phyloP scores from a whole-genome alignment of 2,797 vertebrate genomes.

The Mareca penelope region DNA sequence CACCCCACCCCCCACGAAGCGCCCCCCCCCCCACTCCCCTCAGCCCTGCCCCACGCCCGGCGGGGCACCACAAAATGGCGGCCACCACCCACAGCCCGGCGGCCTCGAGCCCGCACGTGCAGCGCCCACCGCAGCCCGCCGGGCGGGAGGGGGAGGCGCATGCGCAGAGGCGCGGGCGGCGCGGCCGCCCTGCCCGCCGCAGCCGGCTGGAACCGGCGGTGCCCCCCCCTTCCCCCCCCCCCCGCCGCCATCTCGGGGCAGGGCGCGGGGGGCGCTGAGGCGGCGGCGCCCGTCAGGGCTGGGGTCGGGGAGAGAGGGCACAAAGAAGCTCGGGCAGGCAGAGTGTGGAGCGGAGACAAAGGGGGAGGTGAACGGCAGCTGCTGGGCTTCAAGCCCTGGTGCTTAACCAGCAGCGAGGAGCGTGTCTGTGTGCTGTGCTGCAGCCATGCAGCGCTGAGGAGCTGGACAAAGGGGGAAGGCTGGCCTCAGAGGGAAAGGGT shows the following conservation, averaged over 20 bases:
- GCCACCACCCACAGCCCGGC: background rate
- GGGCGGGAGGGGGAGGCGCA: too few species aligned
- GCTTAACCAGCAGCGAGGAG: background rate
- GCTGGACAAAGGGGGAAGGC: background rate
- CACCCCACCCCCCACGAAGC: background rate
- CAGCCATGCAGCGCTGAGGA: background rate
- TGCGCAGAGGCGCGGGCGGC: background rate
- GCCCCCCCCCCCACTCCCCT: too few species aligned
- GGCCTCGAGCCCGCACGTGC: background rate
- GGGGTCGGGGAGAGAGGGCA: background rate
- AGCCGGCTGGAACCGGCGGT: constrained; percentile 48
- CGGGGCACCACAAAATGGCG: too few species aligned
- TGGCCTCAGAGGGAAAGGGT: background rate
- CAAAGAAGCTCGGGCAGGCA: constrained; percentile 18
- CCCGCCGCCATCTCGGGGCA: background rate
- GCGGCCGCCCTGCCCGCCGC: background rate
- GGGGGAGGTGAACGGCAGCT: constrained; percentile 7
- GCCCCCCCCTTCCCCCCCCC: background rate
- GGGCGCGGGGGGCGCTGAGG: background rate
- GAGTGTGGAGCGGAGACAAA: constrained; percentile 33
- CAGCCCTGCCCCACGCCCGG: too few species aligned
- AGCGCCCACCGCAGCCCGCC: background rate
- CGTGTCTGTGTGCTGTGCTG: background rate
- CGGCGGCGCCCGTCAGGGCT: background rate
- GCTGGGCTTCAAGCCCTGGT: constrained; percentile 1